Evolutionary conservation across 2,113 vertebrate species (phyloP).

Genomic region (Columba janthina): DNA sequence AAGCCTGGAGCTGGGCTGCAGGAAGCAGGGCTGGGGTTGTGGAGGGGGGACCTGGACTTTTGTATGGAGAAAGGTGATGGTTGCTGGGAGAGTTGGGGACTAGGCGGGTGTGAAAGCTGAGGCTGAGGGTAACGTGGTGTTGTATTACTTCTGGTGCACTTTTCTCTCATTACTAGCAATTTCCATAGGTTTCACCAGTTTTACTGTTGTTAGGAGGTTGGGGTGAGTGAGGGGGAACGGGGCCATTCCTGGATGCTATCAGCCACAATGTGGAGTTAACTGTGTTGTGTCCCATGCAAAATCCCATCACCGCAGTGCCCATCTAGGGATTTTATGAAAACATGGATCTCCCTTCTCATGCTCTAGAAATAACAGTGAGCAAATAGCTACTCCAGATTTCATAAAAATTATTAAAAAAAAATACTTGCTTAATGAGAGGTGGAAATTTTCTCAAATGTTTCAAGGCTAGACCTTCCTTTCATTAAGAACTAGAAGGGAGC

Average conservation of each 20-base stretch:
- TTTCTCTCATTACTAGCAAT: constrained; percentile 8
- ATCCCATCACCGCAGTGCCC: rapidly evolving
- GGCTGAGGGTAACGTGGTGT: background rate
- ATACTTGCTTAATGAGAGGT: background rate
- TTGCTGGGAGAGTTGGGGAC: background rate
- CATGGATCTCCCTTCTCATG: background rate
- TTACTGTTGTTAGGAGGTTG: background rate
- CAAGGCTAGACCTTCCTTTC: background rate
- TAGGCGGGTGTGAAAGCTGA: background rate
- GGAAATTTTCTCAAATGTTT: background rate
- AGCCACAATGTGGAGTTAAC: background rate
- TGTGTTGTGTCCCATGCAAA: background rate
- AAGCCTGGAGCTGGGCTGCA: background rate
- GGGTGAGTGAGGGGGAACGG: background rate
- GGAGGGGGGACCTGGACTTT: background rate
- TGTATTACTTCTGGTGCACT: background rate
- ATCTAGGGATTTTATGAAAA: background rate
- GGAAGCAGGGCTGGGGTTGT: background rate
- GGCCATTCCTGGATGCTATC: background rate
- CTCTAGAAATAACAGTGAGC: background rate
- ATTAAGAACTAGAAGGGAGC: background rate
- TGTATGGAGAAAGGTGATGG: background rate
- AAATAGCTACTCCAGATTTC: background rate
- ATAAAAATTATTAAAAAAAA: background rate
- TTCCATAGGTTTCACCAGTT: constrained; percentile 25